Evolutionary conservation across 2,797 vertebrate genomes (phyloP), one percentile per base, ranked within the genome.

Genomic region (Microtus obscurus): DNA sequence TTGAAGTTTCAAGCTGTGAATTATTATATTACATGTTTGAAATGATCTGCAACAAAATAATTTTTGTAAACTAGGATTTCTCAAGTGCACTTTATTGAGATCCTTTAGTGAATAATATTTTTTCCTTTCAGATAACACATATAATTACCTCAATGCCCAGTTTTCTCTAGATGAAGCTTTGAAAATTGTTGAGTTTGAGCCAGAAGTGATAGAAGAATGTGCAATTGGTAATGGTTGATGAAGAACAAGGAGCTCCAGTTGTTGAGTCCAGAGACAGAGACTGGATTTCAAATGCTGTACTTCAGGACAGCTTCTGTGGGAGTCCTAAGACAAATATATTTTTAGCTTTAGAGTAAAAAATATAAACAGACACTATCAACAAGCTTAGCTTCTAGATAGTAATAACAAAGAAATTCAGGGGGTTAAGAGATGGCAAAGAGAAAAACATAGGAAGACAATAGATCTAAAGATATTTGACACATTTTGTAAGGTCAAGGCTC

Each of bases 71-170:
- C 51, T 82, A 53, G 3, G 2, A 82, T 63, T 87, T 82, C 29
- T 61, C 29, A 82, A 77, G 45, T 71, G 6, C 1, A 45, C 91
- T 87, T 80, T 51, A 71, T 19, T 88, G 40, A 67, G 48, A 91
- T 82, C 16, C 8, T 63, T 79, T 56, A 29, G 3, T 16, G 56
- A 56, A 56, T 16, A 65, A 80, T 12, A 45, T 14, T 91, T 90
- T 90, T 77, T 95, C 31, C 92, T 82, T 82, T 31, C 40, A 45
- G 21, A 37, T 91, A 83, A 71, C 63, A 77, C 11, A 12, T 83
- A 37, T 53, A 40, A 63, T 77, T 81, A 63, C 17, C 23, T 91
- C 40, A 31, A 71, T 48, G 56, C 43, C 40, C 11, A 67, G 37
- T 16, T 69, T 59, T 87, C 40, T n/a, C 71, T 31, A 45, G 23